A percentile compares a stretch with the other conserved stretches of the same genome.
Conservation (phyloP, 2,113 vertebrate species). For the Garra rufa region DNA sequence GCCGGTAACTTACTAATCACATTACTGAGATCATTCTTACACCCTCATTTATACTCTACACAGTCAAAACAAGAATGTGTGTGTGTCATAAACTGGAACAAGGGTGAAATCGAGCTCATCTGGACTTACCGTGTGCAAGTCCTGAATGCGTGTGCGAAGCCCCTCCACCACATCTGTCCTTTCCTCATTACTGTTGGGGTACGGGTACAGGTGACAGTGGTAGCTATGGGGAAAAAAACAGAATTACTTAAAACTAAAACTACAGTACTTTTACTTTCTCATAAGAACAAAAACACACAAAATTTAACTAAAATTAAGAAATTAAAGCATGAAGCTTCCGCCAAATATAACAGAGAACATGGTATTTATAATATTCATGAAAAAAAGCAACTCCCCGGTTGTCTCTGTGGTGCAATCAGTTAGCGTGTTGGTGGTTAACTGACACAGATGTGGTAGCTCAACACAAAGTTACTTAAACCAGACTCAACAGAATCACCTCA, state of each 20-base stretch:
- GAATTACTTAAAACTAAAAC: not conserved
- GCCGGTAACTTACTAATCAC: not conserved
- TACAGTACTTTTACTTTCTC: not conserved
- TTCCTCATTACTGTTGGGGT: constrained; percentile 87
- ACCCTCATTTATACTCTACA: not conserved
- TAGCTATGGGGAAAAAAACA: constrained; percentile 77
- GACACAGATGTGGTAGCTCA: not conserved
- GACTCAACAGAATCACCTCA: not conserved
- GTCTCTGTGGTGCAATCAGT: not conserved
- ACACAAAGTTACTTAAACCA: not conserved
- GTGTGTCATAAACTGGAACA: not conserved
- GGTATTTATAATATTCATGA: not conserved
- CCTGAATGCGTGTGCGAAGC: constrained; percentile 88
- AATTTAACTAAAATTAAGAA: not conserved
- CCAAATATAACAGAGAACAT: not conserved
- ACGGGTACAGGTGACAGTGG: constrained; percentile 94
- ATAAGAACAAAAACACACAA: not conserved
- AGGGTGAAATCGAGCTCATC: not conserved
- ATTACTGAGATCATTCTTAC: not conserved
- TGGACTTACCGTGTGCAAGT: constrained; percentile 86
- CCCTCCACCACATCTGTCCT: constrained; percentile 86
- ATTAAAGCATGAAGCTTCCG: not conserved
- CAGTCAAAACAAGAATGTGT: not conserved
- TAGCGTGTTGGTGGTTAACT: not conserved
- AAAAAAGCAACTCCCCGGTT: not conserved